Base-by-base conservation (phyloP, 1,140 invertebrate species). In the Hyles euphorbiae region DNA sequence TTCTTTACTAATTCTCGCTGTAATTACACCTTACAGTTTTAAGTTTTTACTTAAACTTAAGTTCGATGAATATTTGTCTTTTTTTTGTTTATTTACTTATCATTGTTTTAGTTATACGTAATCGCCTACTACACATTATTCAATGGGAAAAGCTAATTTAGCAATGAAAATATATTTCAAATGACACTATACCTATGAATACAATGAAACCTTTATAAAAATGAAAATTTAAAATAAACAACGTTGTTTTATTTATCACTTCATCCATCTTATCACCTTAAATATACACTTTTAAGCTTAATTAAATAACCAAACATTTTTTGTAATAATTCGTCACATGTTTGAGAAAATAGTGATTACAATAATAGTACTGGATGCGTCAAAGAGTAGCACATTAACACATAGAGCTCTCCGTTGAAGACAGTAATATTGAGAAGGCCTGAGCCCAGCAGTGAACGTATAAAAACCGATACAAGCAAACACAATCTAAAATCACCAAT, bases 101-200 rank as follows among this genome's bases (percentile, higher is more conserved):
- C 58, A 72, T 73, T 76, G 58, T 77, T 68, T 77, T 82, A 74
- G 74, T 78, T 78, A 74, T 76, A 78, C 69, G 78, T 87, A 84
- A 84, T 84, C 76, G 83, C 85, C 85, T 88, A 84, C 83, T 87
- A 88, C 85, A 88, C 85, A 88, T 87, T 85, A 83, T 78, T 70
- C 76, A 78, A 78, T 78, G 78, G 69, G 65, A 81, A 22, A 83
- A 79, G 77, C 76, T 78, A 80, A 76, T 76, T 72, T 79, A 81
- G 77, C 75, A 77, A 78, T 77, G 72, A 76, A 79, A 62, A 79
- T 83, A 84, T 80, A 81, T 81, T 81, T 80, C 73, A 81, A 85
- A 84, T 82, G 77, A 86, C 83, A 87, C 83, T 86, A 85, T 86
- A 84, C 82, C 78, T 87, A 87, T 84, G 78, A 82, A 87, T 80